Evolutionary conservation across 1,140 invertebrate species (phyloP), one percentile per base, ranked within the genome.

Genomic region (Philopotamus ludificatus): DNA sequence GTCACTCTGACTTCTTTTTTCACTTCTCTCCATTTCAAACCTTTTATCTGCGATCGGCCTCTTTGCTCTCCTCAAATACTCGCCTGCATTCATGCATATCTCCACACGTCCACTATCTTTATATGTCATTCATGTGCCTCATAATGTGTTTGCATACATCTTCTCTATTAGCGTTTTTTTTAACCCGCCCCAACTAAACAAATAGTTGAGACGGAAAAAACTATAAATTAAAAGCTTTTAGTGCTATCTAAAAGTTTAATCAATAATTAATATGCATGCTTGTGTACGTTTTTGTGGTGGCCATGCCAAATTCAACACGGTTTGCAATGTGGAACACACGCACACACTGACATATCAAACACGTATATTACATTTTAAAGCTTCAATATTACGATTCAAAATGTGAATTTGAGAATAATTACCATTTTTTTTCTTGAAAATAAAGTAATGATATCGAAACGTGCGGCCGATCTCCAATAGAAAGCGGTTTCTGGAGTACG

Each of bases 141-240:
- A 20, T 21, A 16, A 42, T 57, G 54, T 57, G n/a, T 41, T 57
- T 57, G 54, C 8, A 20, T 20, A 42, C 54, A 22, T 3, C 54
- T 15, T 39, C 23, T 16, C 8, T 7, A 25, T 28, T 21, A 7
- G 23, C 50, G 18, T 3, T 26, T 26, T 53, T 53, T 53, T 28
- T 39, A n/a, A 39, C 34, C 8, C 23, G 15, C 23, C 47, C 47
- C 18, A 18, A 50, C 23, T 53, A 21, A 21, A 22, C 50, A 53
- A 53, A 53, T 28, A 53, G 12, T 34, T 12, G 28, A 34, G 4
- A 34, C 28, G 28, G 28, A 34, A 34, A 34, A 34, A 34, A 34
- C 50, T 55, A 55, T 18, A 57, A 57, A 57, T 57, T 57, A 57
- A 57, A 57, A 57, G 54, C 54, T 57, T 57, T 57, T 57, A 57